Conservation (phyloP, 2,113 vertebrate species). For the Melanocharis versteri region DNA sequence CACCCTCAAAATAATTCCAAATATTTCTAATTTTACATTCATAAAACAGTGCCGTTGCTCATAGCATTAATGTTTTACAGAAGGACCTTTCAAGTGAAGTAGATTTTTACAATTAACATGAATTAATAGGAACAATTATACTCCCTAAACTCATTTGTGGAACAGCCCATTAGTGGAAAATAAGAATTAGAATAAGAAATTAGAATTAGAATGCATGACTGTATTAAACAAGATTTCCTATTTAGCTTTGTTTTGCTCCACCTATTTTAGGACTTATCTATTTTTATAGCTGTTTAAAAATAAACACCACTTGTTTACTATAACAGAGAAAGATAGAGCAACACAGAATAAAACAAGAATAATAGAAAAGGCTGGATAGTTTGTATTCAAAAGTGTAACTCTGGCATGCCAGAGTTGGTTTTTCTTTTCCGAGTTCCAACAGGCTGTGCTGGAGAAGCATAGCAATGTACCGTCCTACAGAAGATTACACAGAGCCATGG, state of each 20-base stretch:
- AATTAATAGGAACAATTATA: background rate
- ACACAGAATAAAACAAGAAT: background rate
- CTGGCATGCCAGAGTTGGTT: background rate
- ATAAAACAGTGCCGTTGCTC: background rate
- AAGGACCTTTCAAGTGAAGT: background rate
- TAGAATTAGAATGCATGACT: background rate
- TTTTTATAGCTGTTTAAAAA: constrained; percentile 4
- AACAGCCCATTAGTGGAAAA: background rate
- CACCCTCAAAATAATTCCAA: background rate
- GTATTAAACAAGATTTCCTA: background rate
- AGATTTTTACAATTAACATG: background rate
- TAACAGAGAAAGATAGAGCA: background rate
- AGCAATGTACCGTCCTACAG: too few species aligned
- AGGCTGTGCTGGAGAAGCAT: background rate
- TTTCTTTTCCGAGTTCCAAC: background rate
- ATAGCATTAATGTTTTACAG: background rate
- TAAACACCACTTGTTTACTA: background rate
- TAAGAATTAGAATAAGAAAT: background rate
- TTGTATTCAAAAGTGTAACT: background rate
- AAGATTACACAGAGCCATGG: background rate
- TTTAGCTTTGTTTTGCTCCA: background rate
- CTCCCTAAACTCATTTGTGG: background rate
- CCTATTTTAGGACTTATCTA: background rate
- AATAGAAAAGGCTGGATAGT: background rate
- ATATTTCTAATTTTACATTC: background rate